Conservation (phyloP, 2,888 invertebrate genomes). For the Cheilosia urbana region DNA sequence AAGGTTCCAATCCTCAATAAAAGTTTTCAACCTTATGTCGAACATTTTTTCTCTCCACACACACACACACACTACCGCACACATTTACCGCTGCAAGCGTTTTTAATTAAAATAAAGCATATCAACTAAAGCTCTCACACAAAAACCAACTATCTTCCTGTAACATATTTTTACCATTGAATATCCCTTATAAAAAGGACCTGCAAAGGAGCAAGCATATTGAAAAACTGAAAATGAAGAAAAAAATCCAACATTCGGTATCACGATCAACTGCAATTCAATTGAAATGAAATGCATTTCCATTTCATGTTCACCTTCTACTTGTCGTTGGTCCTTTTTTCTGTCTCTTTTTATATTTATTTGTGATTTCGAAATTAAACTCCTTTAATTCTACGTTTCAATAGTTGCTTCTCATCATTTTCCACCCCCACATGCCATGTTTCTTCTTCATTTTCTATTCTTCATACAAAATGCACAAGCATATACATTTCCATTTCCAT, state of each 20-base stretch:
- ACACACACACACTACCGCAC: not conserved
- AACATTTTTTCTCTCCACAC: not conserved
- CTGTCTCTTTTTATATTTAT: not conserved
- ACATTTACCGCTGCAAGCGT: constrained; percentile 16
- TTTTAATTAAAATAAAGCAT: constrained; percentile 55
- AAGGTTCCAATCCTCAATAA: not conserved
- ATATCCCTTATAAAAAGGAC: constrained; percentile 47
- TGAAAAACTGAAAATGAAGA: constrained; percentile 4
- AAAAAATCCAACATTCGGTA: constrained; percentile 22
- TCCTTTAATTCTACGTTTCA: constrained; percentile 65
- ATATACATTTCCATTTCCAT: constrained; percentile 4
- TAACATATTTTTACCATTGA: constrained; percentile 53
- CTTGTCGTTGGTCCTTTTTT: not conserved
- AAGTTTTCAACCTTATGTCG: not conserved
- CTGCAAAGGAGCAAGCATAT: constrained; percentile 40
- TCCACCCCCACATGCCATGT: not conserved
- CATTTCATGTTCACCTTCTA: constrained; percentile 36
- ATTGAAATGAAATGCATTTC: constrained; percentile 67
- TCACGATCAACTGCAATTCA: constrained; percentile 65
- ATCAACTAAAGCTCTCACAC: constrained; percentile 10
- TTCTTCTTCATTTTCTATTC: constrained; percentile 39
- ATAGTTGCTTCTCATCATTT: constrained; percentile 35
- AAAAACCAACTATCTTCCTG: constrained; percentile 25
- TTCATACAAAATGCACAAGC: constrained; percentile 40
- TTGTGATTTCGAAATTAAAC: constrained; percentile 52